Base-by-base conservation (phyloP, 2,113 vertebrate genomes). In the Aleadryas rufinucha region DNA sequence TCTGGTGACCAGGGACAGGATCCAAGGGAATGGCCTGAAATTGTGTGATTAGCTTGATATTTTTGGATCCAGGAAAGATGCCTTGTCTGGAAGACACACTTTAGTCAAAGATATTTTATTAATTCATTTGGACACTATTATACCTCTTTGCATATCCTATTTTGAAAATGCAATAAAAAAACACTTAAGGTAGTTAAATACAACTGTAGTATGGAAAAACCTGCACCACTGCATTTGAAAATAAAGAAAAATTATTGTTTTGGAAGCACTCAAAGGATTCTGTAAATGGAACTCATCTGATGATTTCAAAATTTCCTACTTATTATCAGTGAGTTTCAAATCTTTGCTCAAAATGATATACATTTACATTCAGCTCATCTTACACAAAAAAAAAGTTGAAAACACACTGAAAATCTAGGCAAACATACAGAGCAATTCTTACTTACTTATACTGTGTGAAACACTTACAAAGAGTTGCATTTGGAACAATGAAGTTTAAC, bases 401-500 rank as follows among this genome's bases (percentile, higher is more conserved):
- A 79, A 66, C 8, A 53, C 10, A 77, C 27, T 50, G 45, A 93
- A 81, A 84, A 76, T 42, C 16, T 17, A 95, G 41, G 54, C 35
- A 84, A 89, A 68, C 26, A 86, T 3, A 59, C 0, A 77, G 17
- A 90, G 41, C 15, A 77, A 68, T 53, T 69, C 45, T 11, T 75
- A 93, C 56, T 37, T 76, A 53, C 11, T 76, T 69, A 44, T 44
- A 42, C 12, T 65, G 77, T 35, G 11, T 65, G 54, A 94, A 96
- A 94, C n/a, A 98, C 99, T 97, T 98, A 99, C 99, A 99, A 86
- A 30, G 95, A 95, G 45, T 96, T 97, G 95, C 99, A 99, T 84
- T 98, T 98, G 95, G 98, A 97, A 91, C 99, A 99, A 97, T 98
- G 97, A 83, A 99, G 99, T 96, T 99, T 99, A 84, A 99, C 90